Evolutionary conservation across 2,888 invertebrate species (phyloP), one percentile per base, ranked within the genome.

Genomic region (Cerceris rybyensis): DNA sequence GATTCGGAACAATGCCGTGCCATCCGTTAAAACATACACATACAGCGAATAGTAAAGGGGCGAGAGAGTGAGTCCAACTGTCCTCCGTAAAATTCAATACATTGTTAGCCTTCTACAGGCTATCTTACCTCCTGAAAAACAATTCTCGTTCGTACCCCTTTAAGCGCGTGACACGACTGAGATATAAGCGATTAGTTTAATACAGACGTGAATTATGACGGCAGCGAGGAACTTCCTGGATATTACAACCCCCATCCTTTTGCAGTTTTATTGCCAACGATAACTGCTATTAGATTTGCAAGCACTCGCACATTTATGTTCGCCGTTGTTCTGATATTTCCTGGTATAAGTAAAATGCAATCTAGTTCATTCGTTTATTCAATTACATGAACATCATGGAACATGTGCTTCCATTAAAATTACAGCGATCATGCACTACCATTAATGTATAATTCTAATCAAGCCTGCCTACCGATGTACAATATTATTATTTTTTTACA

Each of bases 1-100:
- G 74, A 71, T 76, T 70, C 57, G 75, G 71, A 79, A 79, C 77
- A 75, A 80, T 63, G 60, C 55, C 57, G 28, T 50, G 61, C 58
- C 70, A 52, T 70, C 43, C 46, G 43, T 58, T 70, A 58, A 81
- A 77, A 77, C 68, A 64, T 78, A 65, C 41, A 67, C 64, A 55
- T 28, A n/a, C 16, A 39, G n/a, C 55, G 55, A 54, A 61, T 63
- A 28, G 28, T 28, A 28, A 28, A 28, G 28, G 28, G 28, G 28
- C 28, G 28, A 28, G 28, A 28, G 28, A 28, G 28, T 2, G 28
- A 28, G 28, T 28, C 28, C 58, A 42, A 52, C n/a, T 39, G 52
- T n/a, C 11, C 61, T 8, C 17, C 69, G 70, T 73, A 70, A 72
- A 75, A 71, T 54, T 72, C 74, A 16, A 46, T 59, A 17, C 14